These are phyloP conservation scores for Gallinago stenura DNA, from an alignment of 2,797 vertebrate species.

Conservation along the genomic window DNA sequence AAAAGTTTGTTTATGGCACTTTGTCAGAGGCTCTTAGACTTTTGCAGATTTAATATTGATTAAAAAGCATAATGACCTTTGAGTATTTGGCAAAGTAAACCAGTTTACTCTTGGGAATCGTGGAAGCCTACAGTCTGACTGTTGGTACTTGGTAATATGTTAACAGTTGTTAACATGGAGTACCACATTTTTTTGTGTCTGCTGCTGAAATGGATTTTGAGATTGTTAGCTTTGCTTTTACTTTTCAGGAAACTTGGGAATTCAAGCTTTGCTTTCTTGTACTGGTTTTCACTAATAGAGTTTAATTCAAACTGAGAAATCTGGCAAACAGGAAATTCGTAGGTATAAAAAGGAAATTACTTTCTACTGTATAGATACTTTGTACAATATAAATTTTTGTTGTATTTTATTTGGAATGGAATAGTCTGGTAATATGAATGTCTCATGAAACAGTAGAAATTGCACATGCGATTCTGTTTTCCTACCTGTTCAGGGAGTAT, in stretches of 20 bases:
- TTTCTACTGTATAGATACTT: background rate
- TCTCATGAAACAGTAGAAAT: background rate
- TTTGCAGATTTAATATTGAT: background rate
- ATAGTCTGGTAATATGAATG: background rate
- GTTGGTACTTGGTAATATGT: background rate
- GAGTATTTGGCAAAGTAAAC: background rate
- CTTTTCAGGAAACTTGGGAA: background rate
- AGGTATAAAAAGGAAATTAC: background rate
- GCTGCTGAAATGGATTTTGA: background rate
- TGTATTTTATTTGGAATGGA: background rate
- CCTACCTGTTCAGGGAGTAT: background rate
- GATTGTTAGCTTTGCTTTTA: background rate
- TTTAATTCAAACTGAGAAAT: background rate
- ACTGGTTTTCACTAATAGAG: background rate
- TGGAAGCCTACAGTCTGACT: background rate
- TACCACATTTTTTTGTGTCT: background rate
- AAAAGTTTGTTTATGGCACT: background rate
- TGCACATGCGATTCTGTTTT: background rate
- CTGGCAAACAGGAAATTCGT: background rate
- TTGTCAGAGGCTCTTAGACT: background rate
- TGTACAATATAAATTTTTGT: background rate
- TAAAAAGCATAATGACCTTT: background rate
- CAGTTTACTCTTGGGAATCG: background rate
- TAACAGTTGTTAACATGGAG: background rate
- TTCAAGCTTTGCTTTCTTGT: background rate